These are phyloP conservation scores for Calameuta filiformis DNA, from an alignment of 2,888 invertebrate species.

Conservation along the genomic window DNA sequence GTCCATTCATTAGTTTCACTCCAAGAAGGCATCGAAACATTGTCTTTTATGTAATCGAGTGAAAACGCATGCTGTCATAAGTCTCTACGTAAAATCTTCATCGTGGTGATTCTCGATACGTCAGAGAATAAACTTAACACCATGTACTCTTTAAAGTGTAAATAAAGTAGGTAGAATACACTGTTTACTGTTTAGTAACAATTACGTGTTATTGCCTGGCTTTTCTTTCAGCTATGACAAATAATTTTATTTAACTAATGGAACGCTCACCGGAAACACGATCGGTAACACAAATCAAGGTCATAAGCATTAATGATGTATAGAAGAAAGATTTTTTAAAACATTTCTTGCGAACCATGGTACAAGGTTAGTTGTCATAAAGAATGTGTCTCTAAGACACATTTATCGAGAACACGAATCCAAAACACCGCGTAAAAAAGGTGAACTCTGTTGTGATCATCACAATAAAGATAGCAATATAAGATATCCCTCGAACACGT, in stretches of 20 bases:
- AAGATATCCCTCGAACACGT: background rate
- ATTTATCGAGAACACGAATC: background rate
- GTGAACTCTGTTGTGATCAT: background rate
- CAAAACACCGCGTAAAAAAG: background rate
- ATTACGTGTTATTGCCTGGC: background rate
- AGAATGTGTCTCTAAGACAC: background rate
- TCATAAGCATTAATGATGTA: background rate
- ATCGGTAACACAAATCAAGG: background rate
- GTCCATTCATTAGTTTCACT: background rate
- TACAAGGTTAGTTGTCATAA: background rate
- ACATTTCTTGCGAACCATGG: background rate
- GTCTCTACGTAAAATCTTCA: background rate
- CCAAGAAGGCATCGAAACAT: background rate
- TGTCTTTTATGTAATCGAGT: background rate
- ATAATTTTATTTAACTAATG: background rate
- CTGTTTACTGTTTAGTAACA: conserved; percentile 30
- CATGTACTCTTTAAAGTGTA: conserved; percentile 55
- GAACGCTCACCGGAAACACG: background rate
- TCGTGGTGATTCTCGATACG: background rate
- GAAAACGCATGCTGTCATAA: background rate
- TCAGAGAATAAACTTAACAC: conserved; percentile 31
- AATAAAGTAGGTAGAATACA: conserved; percentile 55
- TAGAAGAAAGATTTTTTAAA: background rate
- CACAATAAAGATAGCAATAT: background rate
- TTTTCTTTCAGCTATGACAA: background rate